Evolutionary conservation across 2,888 invertebrate genomes (phyloP), one percentile per base, ranked within the genome.

Genomic region (Nomada flava): DNA sequence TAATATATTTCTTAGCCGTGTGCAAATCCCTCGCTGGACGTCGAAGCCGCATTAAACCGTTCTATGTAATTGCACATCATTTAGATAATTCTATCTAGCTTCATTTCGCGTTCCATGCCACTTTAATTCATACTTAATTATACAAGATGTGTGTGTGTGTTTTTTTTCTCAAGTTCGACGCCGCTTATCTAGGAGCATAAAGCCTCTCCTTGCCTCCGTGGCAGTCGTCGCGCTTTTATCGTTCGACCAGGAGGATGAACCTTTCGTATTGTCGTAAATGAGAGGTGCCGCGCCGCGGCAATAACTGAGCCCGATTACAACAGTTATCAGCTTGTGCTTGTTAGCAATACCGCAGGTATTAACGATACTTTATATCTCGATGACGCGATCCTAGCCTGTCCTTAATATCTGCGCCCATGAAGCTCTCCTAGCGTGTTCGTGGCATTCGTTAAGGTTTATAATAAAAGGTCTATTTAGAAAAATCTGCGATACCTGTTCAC

Each of bases 361-460:
- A 68, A 74, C 62, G 74, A 75, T 69, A 75, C 36, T 69, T 79
- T 79, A 64, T 69, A 69, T 59, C 68, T 63, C 1, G 69, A 79
- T 76, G 60, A 47, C 60, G 73, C 52, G 53, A 53, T 60, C 4
- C 60, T 65, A 18, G 26, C 20, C 55, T 47, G 67, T 67, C 67
- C 53, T 74, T 67, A 55, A 78, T 74, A 67, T 64, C 60, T 53
- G 64, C 42, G 72, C 15, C n/a, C 26, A 42, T 62, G 55, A 62
- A 74, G 36, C 36, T 78, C 42, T 3, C 42, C 18, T 47, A 20
- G 42, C 42, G 26, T 36, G 10, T 15, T 13, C 2, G 62, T 53
- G 47, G 53, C 55, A 70, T 76, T 42, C 62, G 71, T 55, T 55
- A 71, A 47, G 57, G 52, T 29, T 18, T 23, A 18, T 23, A 50